phyloP scores from a whole-genome alignment of 2,888 invertebrate species.

The Cepaea hortensis region DNA sequence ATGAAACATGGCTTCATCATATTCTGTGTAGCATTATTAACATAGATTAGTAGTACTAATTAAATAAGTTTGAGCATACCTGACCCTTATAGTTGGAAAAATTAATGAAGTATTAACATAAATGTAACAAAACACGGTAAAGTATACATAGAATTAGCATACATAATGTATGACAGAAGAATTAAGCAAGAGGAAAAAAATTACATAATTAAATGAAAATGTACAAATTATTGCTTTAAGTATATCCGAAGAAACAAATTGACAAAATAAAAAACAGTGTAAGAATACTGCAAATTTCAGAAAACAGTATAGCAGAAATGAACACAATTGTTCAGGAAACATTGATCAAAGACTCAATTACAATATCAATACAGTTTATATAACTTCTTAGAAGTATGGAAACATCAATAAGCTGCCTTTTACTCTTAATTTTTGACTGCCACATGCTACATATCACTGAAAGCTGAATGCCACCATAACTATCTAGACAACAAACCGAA shows the following conservation, averaged over 20 bases:
- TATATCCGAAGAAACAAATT: background rate
- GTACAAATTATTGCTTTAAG: background rate
- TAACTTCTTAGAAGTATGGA: background rate
- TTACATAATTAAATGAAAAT: background rate
- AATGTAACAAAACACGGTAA: background rate
- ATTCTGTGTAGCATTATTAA: background rate
- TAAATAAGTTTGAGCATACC: background rate
- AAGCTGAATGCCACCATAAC: constrained; percentile 37
- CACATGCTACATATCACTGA: constrained; percentile 36
- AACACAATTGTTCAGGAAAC: background rate
- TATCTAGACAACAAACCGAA: constrained; percentile 18
- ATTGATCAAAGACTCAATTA: background rate
- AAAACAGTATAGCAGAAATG: background rate
- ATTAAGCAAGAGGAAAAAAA: background rate
- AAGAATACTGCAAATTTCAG: background rate
- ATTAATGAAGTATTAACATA: background rate
- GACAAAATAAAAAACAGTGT: background rate
- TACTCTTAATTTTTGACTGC: background rate
- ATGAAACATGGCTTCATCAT: background rate
- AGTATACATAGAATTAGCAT: background rate
- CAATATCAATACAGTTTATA: constrained; percentile 5
- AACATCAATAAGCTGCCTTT: background rate
- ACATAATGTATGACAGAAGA: background rate
- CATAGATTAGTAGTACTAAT: background rate
- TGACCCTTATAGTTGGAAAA: background rate